Base-by-base conservation (phyloP, 2,888 invertebrate genomes). In the Melinopterus prodromus region DNA sequence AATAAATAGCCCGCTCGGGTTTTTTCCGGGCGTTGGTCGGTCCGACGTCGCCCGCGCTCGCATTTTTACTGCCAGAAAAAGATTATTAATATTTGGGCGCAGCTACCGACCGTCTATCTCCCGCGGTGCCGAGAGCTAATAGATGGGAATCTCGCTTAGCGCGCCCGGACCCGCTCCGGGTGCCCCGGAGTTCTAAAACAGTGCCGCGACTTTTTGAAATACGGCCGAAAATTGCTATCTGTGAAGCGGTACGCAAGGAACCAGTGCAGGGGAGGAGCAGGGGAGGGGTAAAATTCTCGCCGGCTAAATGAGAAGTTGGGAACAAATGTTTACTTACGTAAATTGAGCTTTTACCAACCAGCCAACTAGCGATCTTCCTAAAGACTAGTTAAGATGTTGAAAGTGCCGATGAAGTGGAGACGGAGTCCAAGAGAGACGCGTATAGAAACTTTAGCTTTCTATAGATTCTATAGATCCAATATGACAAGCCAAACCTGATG, bases 71-170 rank as follows among this genome's bases (percentile, higher is more conserved):
- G 53, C 53, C 53, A 53, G 53, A 53, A 53, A 53, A 53, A 53
- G 53, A 53, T 53, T 53, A 53, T 53, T 53, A 53, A 53, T 53
- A 53, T 53, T 53, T 53, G 53, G 53, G 53, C 7, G 53, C 53
- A 0, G 26, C 26, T 26, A 26, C 26, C 53, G 9, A 53, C 53
- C 53, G 53, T 53, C 53, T 53, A 53, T 53, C 53, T 53, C 53
- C 53, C 53, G 53, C 53, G 53, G 53, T 53, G 53, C 53, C 53
- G 53, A 53, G 53, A 53, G 53, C 53, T 53, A 53, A 53, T 53
- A 53, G 53, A 53, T 53, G 53, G 53, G 53, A 53, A 53, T 53
- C 53, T 53, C 53, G 53, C 53, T 53, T 12, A 53, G 9, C 53
- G 9, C 53, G 53, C 53, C 53, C 53, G 53, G 53, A 53, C 53